These are phyloP conservation scores for Andrena camellia DNA, from an alignment of 2,888 invertebrate genomes.

Conservation along the genomic window DNA sequence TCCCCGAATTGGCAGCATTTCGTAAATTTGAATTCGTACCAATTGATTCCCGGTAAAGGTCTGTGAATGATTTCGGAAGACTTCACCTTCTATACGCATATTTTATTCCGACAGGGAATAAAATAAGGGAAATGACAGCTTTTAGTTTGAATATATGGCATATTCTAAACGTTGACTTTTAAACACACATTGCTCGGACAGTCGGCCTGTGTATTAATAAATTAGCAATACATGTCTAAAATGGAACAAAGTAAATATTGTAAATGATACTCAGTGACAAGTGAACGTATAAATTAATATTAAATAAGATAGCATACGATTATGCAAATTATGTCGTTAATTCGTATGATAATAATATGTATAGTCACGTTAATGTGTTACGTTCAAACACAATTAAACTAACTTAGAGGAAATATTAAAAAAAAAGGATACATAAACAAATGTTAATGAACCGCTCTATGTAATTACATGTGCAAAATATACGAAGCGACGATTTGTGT, in stretches of 20 bases:
- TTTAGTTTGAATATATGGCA: background rate
- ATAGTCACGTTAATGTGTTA: slow-evolving; percentile 34
- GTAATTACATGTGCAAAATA: slow-evolving; percentile 39
- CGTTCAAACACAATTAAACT: slow-evolving; percentile 42
- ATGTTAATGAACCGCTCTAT: slow-evolving; percentile 42
- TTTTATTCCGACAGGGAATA: background rate
- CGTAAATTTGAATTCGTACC: background rate
- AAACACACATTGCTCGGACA: slow-evolving; percentile 45
- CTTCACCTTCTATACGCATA: background rate
- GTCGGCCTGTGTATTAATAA: slow-evolving; percentile 38
- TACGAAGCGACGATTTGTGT: slow-evolving; percentile 39
- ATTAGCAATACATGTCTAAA: slow-evolving; percentile 54
- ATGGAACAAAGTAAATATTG: slow-evolving; percentile 53
- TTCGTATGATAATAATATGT: slow-evolving; percentile 42
- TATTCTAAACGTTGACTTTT: background rate
- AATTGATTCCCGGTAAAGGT: background rate
- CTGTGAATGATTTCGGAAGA: background rate
- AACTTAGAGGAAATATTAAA: slow-evolving; percentile 21
- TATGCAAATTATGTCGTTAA: slow-evolving; percentile 37
- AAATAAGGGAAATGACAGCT: background rate
- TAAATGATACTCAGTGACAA: slow-evolving; percentile 48
- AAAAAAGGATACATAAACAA: slow-evolving; percentile 45
- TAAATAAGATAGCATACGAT: slow-evolving; percentile 35
- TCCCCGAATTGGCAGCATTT: background rate
- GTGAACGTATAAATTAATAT: slow-evolving; percentile 50